Percentiles rank a stretch among this genome's conserved stretches.
These are phyloP conservation scores for Daphoenositta chrysoptera DNA, from an alignment of 2,113 vertebrate species.

Conservation along the genomic window DNA sequence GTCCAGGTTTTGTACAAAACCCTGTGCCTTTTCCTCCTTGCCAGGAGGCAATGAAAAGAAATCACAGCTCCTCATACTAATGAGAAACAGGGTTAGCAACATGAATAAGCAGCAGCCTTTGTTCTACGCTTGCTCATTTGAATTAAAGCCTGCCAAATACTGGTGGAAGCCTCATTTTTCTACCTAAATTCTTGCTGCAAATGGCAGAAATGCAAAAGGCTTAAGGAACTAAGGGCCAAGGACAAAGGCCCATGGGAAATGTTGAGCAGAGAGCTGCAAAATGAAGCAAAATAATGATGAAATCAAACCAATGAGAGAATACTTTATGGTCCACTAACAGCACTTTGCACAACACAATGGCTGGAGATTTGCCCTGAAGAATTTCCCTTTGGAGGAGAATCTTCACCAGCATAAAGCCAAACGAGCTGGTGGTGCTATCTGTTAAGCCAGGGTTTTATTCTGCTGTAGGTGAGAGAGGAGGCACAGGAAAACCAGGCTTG, in stretches of 20 bases:
- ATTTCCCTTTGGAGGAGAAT: neutral
- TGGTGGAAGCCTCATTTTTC: slow-evolving; percentile 29
- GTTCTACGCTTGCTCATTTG: slow-evolving; percentile 17
- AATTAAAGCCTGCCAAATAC: slow-evolving; percentile 42
- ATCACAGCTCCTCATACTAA: slow-evolving; percentile 38
- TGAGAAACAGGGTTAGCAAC: slow-evolving; percentile 43
- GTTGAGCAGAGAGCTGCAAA: slow-evolving; percentile 23
- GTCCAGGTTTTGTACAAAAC: neutral
- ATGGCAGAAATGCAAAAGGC: neutral
- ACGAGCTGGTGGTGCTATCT: neutral
- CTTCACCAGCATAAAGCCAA: slow-evolving; percentile 18
- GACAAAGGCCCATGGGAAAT: slow-evolving; percentile 8
- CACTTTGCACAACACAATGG: neutral
- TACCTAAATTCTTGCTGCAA: slow-evolving; percentile 18
- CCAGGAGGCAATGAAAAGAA: slow-evolving; percentile 52
- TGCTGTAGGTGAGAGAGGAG: neutral
- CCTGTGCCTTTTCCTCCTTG: neutral
- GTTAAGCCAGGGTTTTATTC: neutral
- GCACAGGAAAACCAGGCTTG: neutral
- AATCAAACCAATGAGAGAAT: slow-evolving; percentile 23
- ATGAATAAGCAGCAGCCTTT: slow-evolving; percentile 51
- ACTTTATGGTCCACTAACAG: slow-evolving; percentile 2
- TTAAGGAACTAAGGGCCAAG: slow-evolving; percentile 9
- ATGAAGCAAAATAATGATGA: slow-evolving; percentile 41
- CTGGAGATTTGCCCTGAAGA: slow-evolving; percentile 20